Conservation (phyloP, 2,888 invertebrate species). For the Phalera bucephala region DNA sequence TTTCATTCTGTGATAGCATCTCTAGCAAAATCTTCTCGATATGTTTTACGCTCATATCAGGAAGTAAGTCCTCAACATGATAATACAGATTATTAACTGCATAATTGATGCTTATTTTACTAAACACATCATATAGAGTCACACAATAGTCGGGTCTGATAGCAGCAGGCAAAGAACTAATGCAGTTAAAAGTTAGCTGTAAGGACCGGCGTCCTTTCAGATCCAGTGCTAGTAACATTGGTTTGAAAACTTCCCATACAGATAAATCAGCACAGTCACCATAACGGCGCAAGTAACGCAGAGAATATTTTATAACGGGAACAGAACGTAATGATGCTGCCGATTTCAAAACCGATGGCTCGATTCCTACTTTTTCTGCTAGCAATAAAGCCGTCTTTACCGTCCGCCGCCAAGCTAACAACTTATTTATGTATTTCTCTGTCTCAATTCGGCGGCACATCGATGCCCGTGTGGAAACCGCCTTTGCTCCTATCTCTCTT, state of each 20-base stretch:
- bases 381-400: constrained; percentile 30
- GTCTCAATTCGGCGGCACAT: constrained; percentile 34
- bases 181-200: constrained; percentile 7
- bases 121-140: constrained; percentile 32
- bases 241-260: constrained; percentile 23
- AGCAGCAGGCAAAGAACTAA: constrained; percentile 29
- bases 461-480: constrained; percentile 45
- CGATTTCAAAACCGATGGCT: too few relatives aligned
- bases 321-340: background rate
- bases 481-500: constrained; percentile 50
- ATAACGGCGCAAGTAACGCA: background rate
- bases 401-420: constrained; percentile 41
- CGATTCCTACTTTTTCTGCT: background rate
- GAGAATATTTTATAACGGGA: background rate
- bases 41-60: constrained; percentile 29
- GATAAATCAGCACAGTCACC: background rate
- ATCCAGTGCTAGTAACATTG: constrained; percentile 26
- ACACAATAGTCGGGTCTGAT: constrained; percentile 47
- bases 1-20: constrained; percentile 21
- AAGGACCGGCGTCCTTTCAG: too few relatives aligned
- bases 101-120: constrained; percentile 19
- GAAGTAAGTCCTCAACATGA: constrained; percentile 34
- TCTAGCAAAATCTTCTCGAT: constrained; percentile 27
- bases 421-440: constrained; percentile 26
- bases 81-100: constrained; percentile 28